Conservation (phyloP, 2,113 vertebrate genomes). For the Sinocyclocheilus maitianheensis region DNA sequence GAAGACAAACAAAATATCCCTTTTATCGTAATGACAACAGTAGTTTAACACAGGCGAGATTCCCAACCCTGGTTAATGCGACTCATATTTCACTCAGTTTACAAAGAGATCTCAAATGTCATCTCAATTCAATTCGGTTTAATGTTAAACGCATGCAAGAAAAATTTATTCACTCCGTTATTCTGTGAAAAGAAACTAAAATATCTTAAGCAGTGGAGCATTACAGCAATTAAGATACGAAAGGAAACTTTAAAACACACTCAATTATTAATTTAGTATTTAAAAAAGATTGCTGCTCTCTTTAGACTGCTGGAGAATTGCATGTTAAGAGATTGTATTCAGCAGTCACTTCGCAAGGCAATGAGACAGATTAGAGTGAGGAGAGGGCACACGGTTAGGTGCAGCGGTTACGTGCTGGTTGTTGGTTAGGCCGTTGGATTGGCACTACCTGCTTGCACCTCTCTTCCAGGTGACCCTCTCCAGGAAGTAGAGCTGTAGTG, state of each 20-base stretch:
- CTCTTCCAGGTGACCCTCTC: conserved; percentile 91
- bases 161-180: conserved; percentile 59
- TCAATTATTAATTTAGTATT: neutral
- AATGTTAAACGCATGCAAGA: conserved; percentile 59
- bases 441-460: conserved; percentile 96
- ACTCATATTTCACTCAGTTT: neutral
- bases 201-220: conserved; percentile 60
- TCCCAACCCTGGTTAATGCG: neutral
- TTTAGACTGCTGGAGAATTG: neutral
- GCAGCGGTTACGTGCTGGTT: conserved; percentile 65
- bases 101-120: neutral
- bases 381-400: conserved; percentile 73
- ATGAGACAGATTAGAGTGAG: conserved; percentile 54
- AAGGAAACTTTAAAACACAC: conserved; percentile 17
- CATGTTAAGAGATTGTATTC: conserved; percentile 23
- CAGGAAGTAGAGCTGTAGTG: conserved; percentile 82
- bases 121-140: neutral
- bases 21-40: neutral
- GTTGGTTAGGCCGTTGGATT: conserved; percentile 47
- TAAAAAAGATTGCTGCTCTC: neutral
- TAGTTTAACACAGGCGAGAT: neutral
- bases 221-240: conserved; percentile 29
- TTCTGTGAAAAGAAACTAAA: conserved; percentile 54
- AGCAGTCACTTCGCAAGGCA: conserved; percentile 28
- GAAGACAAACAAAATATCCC: neutral